Base-by-base conservation (phyloP, 2,797 vertebrate species). In the Borostomias antarcticus region DNA sequence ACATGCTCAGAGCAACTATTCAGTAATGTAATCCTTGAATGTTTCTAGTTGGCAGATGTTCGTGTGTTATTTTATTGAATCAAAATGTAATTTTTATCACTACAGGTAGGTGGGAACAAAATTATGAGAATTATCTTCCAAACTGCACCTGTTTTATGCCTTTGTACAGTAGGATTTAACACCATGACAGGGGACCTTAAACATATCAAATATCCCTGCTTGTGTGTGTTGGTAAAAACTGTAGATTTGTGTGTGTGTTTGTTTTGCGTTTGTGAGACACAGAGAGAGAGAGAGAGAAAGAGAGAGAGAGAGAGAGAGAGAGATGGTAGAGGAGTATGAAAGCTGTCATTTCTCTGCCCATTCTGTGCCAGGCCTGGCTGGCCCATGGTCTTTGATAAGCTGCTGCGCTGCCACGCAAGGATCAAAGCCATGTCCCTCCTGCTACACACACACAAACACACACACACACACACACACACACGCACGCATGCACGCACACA, bases 271-370 rank as follows among this genome's bases (percentile, higher is more conserved):
- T n/a, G n/a, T n/a, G n/a, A 40, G 52, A 56, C 28, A 51, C n/a
- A 51, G 6, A 51, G 21, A 26, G 21, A 51, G n/a, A 51, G 5
- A 50, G 15, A 50, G 7, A 50, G 1, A 50, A 2, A 19, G 7
- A 50, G 2, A 50, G 2, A 50, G 1, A 48, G 2, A 48, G 1
- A 19, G 2, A 48, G 47, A 51, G 6, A 1, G 45, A 47, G 45
- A 4, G 43, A 47, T 69, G 64, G 62, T 74, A 37, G 9, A 15
- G 15, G 70, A 68, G 57, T 56, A 35, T 77, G 71, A 82, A 75
- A 66, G 70, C 67, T 74, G 62, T 76, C 72, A 75, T 78, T 72
- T 75, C 32, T 56, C 43, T 5, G 11, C 25, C 11, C 9, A 54
- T 15, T 8, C 23, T 37, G 9, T 37, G 32, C 58, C 51, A 51